phyloP scores from a whole-genome alignment of 2,113 vertebrate genomes.

The Notothenia coriiceps region DNA sequence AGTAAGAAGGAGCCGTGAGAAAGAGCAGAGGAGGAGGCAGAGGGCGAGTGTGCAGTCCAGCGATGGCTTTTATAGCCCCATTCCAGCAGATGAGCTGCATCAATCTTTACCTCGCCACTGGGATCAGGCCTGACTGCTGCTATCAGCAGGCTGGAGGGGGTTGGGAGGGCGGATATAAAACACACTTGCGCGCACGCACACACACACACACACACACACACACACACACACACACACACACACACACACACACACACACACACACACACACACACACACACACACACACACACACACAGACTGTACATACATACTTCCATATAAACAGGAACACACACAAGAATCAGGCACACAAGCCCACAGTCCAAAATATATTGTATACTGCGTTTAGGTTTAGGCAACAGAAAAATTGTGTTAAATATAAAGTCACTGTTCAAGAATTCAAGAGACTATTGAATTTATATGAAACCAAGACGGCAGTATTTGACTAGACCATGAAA shows the following conservation, averaged over 20 bases:
- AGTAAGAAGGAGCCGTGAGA: constrained; percentile 83
- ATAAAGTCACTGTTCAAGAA: background rate
- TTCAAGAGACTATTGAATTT: background rate
- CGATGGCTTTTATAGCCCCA: constrained; percentile 73
- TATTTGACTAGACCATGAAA: too few species aligned
- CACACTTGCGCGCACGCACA: constrained; percentile 3
- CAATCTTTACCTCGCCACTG: constrained; percentile 76
- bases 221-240: constrained; percentile 13
- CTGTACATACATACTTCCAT: constrained; percentile 7
- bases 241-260: constrained; percentile 3
- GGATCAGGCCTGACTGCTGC: constrained; percentile 52
- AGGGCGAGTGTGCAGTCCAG: constrained; percentile 59
- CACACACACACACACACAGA: too few species aligned
- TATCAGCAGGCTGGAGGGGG: constrained; percentile 46
- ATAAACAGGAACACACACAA: constrained; percentile 26
- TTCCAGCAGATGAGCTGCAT: constrained; percentile 80
- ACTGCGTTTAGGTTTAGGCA: background rate
- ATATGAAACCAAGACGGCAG: too few species aligned
- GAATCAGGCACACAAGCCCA: background rate
- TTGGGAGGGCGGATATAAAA: constrained; percentile 17
- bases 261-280: background rate
- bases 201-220: constrained; percentile 5
- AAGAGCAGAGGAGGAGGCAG: constrained; percentile 5
- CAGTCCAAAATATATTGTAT: background rate
- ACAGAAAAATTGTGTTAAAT: background rate